These are phyloP conservation scores for Rhinophrynus dorsalis DNA, from an alignment of 2,797 vertebrate genomes.

Conservation along the genomic window DNA sequence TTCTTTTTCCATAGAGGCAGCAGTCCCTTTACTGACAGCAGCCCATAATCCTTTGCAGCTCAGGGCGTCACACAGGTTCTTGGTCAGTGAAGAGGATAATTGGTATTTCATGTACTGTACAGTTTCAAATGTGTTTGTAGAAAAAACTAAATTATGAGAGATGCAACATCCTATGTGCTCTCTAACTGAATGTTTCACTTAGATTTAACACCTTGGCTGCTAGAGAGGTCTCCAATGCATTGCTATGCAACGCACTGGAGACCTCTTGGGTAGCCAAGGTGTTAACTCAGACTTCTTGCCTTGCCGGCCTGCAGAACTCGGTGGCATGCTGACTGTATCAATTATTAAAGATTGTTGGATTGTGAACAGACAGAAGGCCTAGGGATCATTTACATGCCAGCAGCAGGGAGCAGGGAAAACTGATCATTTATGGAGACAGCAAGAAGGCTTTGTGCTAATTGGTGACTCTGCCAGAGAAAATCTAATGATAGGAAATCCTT, in stretches of 20 bases:
- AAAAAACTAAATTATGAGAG: not conserved
- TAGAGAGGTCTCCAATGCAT: too few species aligned
- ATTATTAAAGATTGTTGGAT: slow-evolving; percentile 43
- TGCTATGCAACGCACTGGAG: too few species aligned
- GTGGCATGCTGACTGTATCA: slow-evolving; percentile 31
- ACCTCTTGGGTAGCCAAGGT: too few species aligned
- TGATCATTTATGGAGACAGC: slow-evolving; percentile 37
- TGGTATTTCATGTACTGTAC: slow-evolving; percentile 20
- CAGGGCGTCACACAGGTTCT: not conserved
- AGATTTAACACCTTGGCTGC: too few species aligned
- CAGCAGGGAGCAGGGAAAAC: slow-evolving; percentile 29
- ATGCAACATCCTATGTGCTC: not conserved
- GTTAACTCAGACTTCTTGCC: slow-evolving; percentile 5
- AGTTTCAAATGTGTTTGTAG: not conserved
- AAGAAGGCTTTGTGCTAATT: slow-evolving; percentile 19
- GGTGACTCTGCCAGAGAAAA: slow-evolving; percentile 18
- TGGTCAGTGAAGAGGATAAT: slow-evolving; percentile 2
- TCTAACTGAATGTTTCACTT: slow-evolving; percentile 12
- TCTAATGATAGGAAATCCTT: slow-evolving; percentile 15
- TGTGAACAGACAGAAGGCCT: slow-evolving; percentile 35
- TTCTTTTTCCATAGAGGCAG: not conserved
- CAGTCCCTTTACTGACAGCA: not conserved
- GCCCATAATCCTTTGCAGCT: not conserved
- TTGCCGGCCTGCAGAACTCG: slow-evolving; percentile 17
- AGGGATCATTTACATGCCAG: slow-evolving; percentile 40